Percentiles rank a stretch among this genome's conserved stretches.
These are phyloP conservation scores for Menura novaehollandiae DNA, from an alignment of 2,113 vertebrate species.

Conservation along the genomic window DNA sequence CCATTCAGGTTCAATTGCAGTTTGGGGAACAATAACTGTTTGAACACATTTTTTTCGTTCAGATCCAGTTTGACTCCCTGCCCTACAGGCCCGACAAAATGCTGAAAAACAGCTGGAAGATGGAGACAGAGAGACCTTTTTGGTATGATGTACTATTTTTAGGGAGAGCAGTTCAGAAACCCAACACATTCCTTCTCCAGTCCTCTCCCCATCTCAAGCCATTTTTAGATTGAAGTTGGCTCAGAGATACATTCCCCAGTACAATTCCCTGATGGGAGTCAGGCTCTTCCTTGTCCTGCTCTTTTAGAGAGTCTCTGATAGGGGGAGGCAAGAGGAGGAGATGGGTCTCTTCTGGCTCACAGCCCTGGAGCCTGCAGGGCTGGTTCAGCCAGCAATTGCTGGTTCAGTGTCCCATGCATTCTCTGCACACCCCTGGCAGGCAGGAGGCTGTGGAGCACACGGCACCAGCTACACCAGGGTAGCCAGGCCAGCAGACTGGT, in stretches of 20 bases:
- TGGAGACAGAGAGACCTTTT: not conserved
- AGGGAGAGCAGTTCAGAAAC: slow-evolving; percentile 7
- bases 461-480: not conserved
- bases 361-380: not conserved
- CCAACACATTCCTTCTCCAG: not conserved
- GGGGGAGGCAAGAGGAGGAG: not conserved
- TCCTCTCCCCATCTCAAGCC: slow-evolving; percentile 11
- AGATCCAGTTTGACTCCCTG: not conserved
- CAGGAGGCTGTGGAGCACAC: not conserved
- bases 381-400: not conserved
- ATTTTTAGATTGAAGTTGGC: slow-evolving; percentile 48
- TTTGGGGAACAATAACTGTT: not conserved
- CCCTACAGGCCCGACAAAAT: not conserved
- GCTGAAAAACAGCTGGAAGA: slow-evolving; percentile 36
- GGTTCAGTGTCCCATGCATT: not conserved
- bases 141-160: slow-evolving; percentile 14
- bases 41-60: slow-evolving; percentile 1
- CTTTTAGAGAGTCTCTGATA: not conserved
- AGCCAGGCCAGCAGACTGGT: not conserved
- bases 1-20: not conserved
- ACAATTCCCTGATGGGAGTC: not conserved
- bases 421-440: not conserved
- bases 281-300: not conserved
- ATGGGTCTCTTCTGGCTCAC: not conserved
- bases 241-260: not conserved